phyloP scores from a whole-genome alignment of 2,888 invertebrate species.

The Rhagonycha fulva region DNA sequence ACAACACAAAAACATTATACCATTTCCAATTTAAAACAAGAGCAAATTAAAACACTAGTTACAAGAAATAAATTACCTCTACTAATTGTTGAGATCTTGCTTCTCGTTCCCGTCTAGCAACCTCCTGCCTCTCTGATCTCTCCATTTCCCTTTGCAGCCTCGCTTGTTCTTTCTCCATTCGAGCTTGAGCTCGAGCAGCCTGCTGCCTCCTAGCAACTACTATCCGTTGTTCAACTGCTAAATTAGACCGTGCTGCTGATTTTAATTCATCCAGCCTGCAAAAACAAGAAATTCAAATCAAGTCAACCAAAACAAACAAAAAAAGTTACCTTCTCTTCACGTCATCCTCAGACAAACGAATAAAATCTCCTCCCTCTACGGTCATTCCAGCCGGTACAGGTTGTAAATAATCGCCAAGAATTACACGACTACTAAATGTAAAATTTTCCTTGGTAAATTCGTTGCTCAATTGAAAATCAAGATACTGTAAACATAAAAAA shows the following conservation, averaged over 20 bases:
- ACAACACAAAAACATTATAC: background rate
- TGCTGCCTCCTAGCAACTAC: conserved; percentile 75
- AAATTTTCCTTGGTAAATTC: conserved; percentile 86
- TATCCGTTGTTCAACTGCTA: conserved; percentile 76
- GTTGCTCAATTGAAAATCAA: conserved; percentile 64
- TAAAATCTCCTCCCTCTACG: conserved; percentile 71
- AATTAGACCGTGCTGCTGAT: conserved; percentile 63
- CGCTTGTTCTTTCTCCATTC: conserved; percentile 71
- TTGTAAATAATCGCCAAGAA: conserved; percentile 91
- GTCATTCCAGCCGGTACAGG: conserved; percentile 66
- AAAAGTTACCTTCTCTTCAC: conserved; percentile 70
- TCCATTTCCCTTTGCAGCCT: conserved; percentile 72
- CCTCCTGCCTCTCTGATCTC: conserved; percentile 81
- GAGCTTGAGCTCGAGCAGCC: conserved; percentile 75
- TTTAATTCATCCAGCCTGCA: conserved; percentile 69
- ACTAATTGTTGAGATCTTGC: conserved; percentile 82
- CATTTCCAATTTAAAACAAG: background rate
- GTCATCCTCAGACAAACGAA: conserved; percentile 80
- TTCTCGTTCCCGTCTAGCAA: conserved; percentile 80
- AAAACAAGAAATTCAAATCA: background rate
- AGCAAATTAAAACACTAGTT: background rate
- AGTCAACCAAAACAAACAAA: background rate
- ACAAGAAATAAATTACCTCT: conserved; percentile 66
- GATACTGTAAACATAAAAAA: conserved; percentile 61
- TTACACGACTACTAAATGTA: conserved; percentile 85